These are phyloP conservation scores for Mormoops blainvillei DNA, from an alignment of 2,113 vertebrate species.

Conservation along the genomic window DNA sequence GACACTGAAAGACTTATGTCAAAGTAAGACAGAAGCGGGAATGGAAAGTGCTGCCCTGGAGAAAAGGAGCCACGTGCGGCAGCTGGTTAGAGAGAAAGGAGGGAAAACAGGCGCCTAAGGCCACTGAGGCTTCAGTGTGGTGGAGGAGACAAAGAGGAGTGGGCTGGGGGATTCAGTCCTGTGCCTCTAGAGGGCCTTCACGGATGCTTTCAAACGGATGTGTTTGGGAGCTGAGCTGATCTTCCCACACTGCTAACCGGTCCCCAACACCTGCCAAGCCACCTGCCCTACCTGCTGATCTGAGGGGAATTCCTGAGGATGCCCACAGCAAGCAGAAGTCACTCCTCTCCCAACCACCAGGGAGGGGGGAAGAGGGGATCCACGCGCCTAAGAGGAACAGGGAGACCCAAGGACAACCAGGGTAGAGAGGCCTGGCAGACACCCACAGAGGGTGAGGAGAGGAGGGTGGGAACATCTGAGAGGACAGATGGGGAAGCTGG, in stretches of 20 bases:
- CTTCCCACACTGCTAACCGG: conserved; percentile 25
- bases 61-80: background rate
- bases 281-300: conserved; percentile 15
- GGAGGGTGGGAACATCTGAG: conserved; percentile 27
- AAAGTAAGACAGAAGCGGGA: background rate
- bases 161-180: conserved; percentile 44
- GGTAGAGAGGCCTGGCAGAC: background rate
- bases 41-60: background rate
- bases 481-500: conserved; percentile 63
- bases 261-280: conserved; percentile 42
- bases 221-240: conserved; percentile 22
- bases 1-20: background rate
- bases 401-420: conserved; percentile 54
- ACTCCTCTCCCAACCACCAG: conserved; percentile 7
- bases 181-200: conserved; percentile 68
- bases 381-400: background rate
- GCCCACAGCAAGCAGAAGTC: conserved; percentile 50
- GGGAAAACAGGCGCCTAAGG: background rate
- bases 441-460: background rate
- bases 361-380: background rate
- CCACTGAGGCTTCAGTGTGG: background rate
- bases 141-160: conserved; percentile 61
- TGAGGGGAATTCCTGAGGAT: conserved; percentile 62
- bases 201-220: conserved; percentile 18
- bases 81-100: background rate